phyloP scores from a whole-genome alignment of 2,113 vertebrate genomes.

The Aspiorhynchus laticeps region DNA sequence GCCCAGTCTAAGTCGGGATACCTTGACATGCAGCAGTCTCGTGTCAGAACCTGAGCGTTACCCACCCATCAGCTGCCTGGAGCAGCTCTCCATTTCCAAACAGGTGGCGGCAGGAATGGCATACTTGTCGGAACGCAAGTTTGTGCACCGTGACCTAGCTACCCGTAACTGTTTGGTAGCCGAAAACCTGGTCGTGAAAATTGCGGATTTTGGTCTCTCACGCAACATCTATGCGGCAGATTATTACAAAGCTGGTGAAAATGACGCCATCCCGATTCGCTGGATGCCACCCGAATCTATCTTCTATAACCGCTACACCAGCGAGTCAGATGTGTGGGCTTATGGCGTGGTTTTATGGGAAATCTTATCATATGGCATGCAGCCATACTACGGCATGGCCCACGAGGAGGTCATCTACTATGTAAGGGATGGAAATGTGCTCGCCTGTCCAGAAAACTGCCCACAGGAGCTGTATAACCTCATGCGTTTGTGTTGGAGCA shows the following conservation, averaged over 20 bases:
- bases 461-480: slow-evolving; percentile 93
- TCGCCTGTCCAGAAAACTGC: slow-evolving; percentile 91
- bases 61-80: slow-evolving; percentile 76
- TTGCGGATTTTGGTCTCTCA: slow-evolving; percentile 95
- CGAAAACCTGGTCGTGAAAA: slow-evolving; percentile 94
- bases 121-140: slow-evolving; percentile 95
- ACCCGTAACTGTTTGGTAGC: slow-evolving; percentile 96
- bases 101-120: slow-evolving; percentile 96
- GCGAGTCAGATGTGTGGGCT: slow-evolving; percentile 96
- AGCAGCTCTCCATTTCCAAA: slow-evolving; percentile 90
- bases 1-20: slow-evolving; percentile 76
- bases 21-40: slow-evolving; percentile 66
- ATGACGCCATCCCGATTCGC: slow-evolving; percentile 95
- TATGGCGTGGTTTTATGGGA: slow-evolving; percentile 97
- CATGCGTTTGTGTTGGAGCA: slow-evolving; percentile 98
- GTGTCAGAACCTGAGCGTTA: slow-evolving; percentile 71
- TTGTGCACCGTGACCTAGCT: slow-evolving; percentile 94
- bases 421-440: slow-evolving; percentile 91
- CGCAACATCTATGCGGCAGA: slow-evolving; percentile 97
- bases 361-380: slow-evolving; percentile 96
- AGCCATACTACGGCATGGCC: slow-evolving; percentile 97
- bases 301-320: slow-evolving; percentile 98
- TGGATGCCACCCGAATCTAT: slow-evolving; percentile 99
- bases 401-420: slow-evolving; percentile 98
- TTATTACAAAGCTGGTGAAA: slow-evolving; percentile 98